Evolutionary conservation across 2,113 vertebrate species (phyloP).

Genomic region (Trogon melanurus): DNA sequence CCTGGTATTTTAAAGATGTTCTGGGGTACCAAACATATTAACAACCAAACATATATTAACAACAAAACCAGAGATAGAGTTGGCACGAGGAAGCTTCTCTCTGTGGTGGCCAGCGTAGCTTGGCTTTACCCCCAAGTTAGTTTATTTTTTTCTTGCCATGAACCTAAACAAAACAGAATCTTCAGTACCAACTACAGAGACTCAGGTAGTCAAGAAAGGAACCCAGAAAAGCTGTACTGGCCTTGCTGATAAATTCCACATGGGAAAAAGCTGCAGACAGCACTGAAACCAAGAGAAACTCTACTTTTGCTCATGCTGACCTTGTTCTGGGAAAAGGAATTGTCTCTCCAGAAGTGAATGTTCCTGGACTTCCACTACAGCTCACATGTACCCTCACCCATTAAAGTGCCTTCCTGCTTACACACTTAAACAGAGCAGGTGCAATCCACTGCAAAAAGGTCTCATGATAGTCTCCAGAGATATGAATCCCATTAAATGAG

Average conservation of each 20-base stretch:
- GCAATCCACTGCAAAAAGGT: constrained; percentile 18
- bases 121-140: neutral
- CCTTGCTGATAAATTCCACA: neutral
- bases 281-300: neutral
- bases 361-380: neutral
- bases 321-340: neutral
- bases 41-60: neutral
- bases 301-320: neutral
- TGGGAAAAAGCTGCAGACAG: neutral
- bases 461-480: constrained; percentile 58
- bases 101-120: rapidly evolving
- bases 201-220: neutral
- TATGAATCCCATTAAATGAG: constrained; percentile 67
- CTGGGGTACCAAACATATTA: neutral
- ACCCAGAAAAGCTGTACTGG: neutral
- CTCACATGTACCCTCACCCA: neutral
- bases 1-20: neutral
- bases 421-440: neutral
- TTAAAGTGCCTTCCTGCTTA: neutral
- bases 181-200: neutral
- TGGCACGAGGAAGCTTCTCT: neutral
- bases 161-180: neutral
- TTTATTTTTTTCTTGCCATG: neutral
- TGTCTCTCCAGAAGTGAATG: neutral
- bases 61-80: neutral